Conservation (phyloP, 2,797 vertebrate genomes). For the Sebastes kiyomatsui region DNA sequence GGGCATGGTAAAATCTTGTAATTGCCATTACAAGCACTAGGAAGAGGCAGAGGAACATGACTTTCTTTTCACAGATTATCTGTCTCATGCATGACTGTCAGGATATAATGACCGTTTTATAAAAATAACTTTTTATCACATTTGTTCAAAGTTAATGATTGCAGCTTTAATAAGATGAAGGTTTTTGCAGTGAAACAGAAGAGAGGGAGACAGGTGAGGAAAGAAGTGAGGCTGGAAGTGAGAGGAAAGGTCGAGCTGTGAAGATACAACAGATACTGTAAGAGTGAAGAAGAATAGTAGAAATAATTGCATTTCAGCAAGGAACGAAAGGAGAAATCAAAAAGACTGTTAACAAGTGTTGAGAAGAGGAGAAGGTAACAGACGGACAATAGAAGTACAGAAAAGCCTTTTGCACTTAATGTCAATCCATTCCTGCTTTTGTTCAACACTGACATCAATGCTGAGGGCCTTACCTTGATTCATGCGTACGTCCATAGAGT, state of each 20-base stretch:
- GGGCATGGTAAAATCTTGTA: rapidly evolving
- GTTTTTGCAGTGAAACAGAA: background rate
- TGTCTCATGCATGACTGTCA: background rate
- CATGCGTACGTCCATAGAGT: background rate
- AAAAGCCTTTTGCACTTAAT: background rate
- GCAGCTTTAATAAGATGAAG: background rate
- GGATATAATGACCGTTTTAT: background rate
- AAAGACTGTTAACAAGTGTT: background rate
- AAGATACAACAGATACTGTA: background rate
- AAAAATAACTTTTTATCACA: background rate
- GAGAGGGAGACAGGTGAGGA: background rate
- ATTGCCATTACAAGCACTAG: rapidly evolving
- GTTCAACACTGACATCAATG: background rate
- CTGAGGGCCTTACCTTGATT: background rate
- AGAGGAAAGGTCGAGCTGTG: background rate
- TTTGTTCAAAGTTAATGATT: background rate
- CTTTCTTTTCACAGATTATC: too few relatives aligned
- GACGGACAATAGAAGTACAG: background rate
- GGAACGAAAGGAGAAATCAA: background rate
- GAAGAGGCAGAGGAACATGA: too few relatives aligned
- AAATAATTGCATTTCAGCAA: background rate
- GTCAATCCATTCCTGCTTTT: conserved; percentile 3
- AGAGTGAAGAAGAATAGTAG: background rate
- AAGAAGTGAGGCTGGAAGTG: background rate
- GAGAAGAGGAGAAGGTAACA: background rate